Percentiles rank a stretch among this genome's conserved stretches.
Evolutionary conservation across 2,113 vertebrate genomes (phyloP).

Genomic region (Leucopternis melanops): DNA sequence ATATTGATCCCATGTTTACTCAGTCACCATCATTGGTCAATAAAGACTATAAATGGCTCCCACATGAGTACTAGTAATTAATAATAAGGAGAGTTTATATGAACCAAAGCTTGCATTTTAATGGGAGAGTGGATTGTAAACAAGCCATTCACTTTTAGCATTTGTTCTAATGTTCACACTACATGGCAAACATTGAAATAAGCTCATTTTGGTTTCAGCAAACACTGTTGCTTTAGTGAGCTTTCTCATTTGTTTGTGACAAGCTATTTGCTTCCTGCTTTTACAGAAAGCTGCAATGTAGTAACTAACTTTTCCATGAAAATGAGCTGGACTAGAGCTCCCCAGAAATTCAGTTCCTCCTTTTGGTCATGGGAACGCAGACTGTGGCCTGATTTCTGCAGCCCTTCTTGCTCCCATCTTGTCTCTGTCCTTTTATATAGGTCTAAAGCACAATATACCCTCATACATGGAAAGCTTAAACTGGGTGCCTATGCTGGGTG

Average conservation of each 20-base stretch:
- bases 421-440: background rate
- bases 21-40: background rate
- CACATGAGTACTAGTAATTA: background rate
- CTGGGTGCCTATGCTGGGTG: background rate
- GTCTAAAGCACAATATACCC: background rate
- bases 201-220: background rate
- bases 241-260: background rate
- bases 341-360: background rate
- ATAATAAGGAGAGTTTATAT: background rate
- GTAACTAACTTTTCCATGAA: background rate
- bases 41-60: constrained; percentile 5
- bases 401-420: background rate
- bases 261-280: background rate
- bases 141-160: background rate
- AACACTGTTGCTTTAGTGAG: background rate
- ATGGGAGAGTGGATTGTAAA: background rate
- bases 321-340: background rate
- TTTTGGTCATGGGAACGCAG: background rate
- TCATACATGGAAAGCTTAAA: background rate
- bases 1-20: background rate
- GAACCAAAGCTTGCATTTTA: background rate
- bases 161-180: background rate
- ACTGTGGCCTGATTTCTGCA: background rate
- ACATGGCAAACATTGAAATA: background rate
- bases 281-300: background rate